Conservation (phyloP, 2,797 vertebrate species). For the Chloroceryle inda region DNA sequence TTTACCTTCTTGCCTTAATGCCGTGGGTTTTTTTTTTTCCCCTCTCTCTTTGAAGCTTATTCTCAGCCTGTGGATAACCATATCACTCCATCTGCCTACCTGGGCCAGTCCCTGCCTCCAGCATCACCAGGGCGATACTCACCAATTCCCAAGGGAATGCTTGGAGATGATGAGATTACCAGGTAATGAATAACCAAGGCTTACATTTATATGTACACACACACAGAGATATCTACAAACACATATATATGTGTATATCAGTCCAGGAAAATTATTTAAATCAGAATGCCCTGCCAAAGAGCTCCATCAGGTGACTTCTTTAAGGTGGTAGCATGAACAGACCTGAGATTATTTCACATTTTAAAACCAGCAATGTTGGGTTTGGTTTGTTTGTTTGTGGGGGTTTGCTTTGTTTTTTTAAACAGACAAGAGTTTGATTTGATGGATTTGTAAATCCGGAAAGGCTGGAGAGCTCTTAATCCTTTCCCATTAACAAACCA, state of each 20-base stretch:
- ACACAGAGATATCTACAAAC: rapidly evolving
- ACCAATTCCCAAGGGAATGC: conserved; percentile 88
- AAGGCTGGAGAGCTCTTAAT: conserved; percentile 14
- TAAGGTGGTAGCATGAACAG: neutral
- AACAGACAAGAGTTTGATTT: neutral
- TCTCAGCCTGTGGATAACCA: conserved; percentile 94
- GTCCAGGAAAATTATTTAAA: neutral
- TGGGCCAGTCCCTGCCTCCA: conserved; percentile 86
- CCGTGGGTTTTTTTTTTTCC: neutral
- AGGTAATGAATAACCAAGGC: conserved; percentile 81
- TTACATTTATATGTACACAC: neutral
- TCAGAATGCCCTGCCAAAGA: neutral
- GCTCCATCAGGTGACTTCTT: neutral
- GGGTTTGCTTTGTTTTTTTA: neutral
- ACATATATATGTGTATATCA: neutral
- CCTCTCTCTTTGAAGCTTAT: conserved; percentile 82
- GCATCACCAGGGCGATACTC: conserved; percentile 90
- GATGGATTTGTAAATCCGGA: conserved; percentile 14
- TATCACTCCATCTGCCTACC: conserved; percentile 87
- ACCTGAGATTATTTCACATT: neutral
- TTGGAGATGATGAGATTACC: conserved; percentile 91
- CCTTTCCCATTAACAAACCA: neutral
- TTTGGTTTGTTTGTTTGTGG: neutral
- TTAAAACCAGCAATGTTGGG: neutral
- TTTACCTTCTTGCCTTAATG: neutral